Percentiles rank a stretch among this genome's conserved stretches.
These are phyloP conservation scores for Neoscelio sp. DNA, from an alignment of 2,888 invertebrate genomes.

Conservation along the genomic window DNA sequence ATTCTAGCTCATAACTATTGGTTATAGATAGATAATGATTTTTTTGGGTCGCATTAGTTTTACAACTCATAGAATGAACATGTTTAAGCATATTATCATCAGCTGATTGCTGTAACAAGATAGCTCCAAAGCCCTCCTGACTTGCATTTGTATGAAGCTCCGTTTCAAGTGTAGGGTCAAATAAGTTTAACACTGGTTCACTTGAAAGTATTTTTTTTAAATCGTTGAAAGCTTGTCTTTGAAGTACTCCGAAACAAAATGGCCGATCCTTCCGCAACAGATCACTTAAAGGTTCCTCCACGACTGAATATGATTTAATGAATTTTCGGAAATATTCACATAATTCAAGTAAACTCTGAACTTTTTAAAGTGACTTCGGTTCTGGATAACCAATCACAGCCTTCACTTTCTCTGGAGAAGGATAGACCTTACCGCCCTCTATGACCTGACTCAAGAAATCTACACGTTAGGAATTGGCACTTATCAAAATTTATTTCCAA, in stretches of 20 bases:
- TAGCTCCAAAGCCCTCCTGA: conserved; percentile 16
- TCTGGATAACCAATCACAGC: conserved; percentile 34
- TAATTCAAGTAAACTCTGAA: not conserved
- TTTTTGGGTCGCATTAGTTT: not conserved
- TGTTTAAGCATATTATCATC: not conserved
- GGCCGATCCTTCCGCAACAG: not conserved
- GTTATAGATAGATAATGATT: too few species aligned
- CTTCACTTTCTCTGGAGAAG: conserved; percentile 23
- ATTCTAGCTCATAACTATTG: conserved; percentile 64
- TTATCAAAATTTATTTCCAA: conserved; percentile 27
- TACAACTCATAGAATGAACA: conserved; percentile 4
- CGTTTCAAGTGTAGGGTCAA: not conserved
- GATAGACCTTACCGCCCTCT: conserved; percentile 34
- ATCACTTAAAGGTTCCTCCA: not conserved
- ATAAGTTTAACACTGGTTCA: conserved; percentile 14
- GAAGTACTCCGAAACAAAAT: not conserved
- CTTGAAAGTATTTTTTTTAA: not conserved
- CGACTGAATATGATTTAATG: not conserved
- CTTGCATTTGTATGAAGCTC: conserved; percentile 9
- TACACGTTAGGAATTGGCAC: conserved; percentile 1
- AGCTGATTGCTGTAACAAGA: not conserved
- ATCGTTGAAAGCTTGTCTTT: not conserved
- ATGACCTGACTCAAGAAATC: conserved; percentile 39
- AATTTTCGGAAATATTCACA: not conserved
- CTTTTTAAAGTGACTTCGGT: not conserved